A percentile compares a stretch with the other conserved stretches of the same genome.
phyloP scores from a whole-genome alignment of 2,113 vertebrate genomes.

The Percina caprodes region DNA sequence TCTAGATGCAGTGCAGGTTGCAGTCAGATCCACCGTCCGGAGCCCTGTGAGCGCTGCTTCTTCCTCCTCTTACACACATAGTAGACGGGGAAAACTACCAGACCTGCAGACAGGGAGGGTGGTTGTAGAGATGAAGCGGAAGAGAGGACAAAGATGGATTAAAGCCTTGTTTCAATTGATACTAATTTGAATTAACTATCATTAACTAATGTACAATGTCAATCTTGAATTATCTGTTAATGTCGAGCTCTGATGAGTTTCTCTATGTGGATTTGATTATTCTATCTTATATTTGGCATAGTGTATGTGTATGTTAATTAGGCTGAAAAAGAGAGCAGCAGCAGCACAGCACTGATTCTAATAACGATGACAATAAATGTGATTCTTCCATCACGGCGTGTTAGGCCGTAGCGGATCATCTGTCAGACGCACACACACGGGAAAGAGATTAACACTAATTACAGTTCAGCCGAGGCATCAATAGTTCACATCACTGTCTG shows the following conservation, averaged over 20 bases:
- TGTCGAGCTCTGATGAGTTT: neutral
- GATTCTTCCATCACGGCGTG: conserved; percentile 41
- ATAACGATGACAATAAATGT: conserved; percentile 49
- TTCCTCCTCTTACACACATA: conserved; percentile 96
- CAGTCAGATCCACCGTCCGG: conserved; percentile 78
- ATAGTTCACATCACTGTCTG: conserved; percentile 27
- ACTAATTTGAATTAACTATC: neutral
- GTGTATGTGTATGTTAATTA: conserved; percentile 21
- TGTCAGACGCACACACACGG: conserved; percentile 37
- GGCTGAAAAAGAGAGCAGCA: conserved; percentile 19
- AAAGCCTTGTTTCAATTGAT: neutral
- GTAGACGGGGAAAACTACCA: conserved; percentile 95
- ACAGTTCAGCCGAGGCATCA: conserved; percentile 48
- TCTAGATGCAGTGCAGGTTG: conserved; percentile 24
- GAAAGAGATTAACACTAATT: conserved; percentile 66
- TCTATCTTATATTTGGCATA: conserved; percentile 2
- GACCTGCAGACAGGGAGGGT: conserved; percentile 82
- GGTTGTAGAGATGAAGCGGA: neutral
- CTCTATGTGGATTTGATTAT: conserved; percentile 12
- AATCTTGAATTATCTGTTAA: neutral
- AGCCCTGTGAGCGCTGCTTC: conserved; percentile 90
- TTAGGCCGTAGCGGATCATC: conserved; percentile 49
- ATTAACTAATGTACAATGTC: neutral
- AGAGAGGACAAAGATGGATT: neutral
- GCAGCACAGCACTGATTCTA: conserved; percentile 33